Conservation (phyloP, 2,888 invertebrate species). For the Frankliniella intonsa region DNA sequence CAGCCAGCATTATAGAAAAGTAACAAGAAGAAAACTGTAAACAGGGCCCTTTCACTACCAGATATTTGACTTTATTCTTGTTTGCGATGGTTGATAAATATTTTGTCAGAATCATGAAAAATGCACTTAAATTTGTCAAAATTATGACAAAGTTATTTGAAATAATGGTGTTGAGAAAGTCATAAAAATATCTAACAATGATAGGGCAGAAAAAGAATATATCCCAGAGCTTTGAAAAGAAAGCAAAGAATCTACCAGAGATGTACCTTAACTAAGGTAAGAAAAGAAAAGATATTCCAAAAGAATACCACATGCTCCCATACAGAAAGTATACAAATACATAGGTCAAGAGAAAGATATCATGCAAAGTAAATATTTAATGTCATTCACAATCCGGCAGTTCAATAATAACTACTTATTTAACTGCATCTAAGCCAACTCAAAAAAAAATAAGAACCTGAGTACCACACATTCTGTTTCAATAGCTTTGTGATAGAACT, state of each 20-base stretch:
- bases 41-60: not conserved
- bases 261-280: not conserved
- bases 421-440: not conserved
- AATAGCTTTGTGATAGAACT: too few species aligned
- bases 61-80: slow-evolving; percentile 21
- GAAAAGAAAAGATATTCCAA: not conserved
- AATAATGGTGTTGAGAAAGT: too few species aligned
- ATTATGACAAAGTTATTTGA: too few species aligned
- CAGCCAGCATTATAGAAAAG: slow-evolving; percentile 23
- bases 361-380: not conserved
- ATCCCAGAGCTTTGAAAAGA: slow-evolving; percentile 4
- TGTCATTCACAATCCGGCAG: not conserved
- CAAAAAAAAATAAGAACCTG: not conserved
- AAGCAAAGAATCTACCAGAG: not conserved
- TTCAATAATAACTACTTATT: too few species aligned
- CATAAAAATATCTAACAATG: too few species aligned
- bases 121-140: not conserved
- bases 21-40: slow-evolving; percentile 15
- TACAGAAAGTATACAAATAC: not conserved
- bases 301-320: slow-evolving; percentile 6
- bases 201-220: not conserved
- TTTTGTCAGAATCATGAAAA: slow-evolving; percentile 17
- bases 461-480: not conserved
- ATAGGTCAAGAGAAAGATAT: not conserved
- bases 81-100: not conserved